Evolutionary conservation across 2,113 vertebrate genomes (phyloP), one percentile per base, ranked within the genome.

Genomic region (Mungos mungo): DNA sequence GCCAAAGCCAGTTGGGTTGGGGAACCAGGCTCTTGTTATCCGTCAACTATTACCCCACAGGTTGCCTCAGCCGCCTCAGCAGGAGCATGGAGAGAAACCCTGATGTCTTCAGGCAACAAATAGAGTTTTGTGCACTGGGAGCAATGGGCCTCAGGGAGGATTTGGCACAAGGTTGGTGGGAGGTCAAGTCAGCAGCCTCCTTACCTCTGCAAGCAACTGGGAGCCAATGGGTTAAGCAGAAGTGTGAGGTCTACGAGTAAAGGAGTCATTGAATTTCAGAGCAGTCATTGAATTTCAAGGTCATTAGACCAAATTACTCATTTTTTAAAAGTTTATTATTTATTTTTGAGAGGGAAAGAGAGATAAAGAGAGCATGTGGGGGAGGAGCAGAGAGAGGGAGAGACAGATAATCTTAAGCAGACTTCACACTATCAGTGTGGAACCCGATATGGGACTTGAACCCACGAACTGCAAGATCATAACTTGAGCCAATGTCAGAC

Each of bases 21-120:
- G 38, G 71, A 95, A 21, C 27, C n/a, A 27, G 57, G 57, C 81
- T 97, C 76, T 88, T 96, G 63, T 97, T 97, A 93, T 95, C 97
- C 29, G 41, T 57, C 91, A 97, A 66, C 72, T 93, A 95, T 95
- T 94, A 96, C 35, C 77, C 50, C 13, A 66, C 65, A 97, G 45
- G 65, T 95, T 16, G 5, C 66, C n/a, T 38, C 45, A 74, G 68
- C 74, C 94, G 95, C 65, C 96, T 97, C 41, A 47, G 35, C 54
- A 80, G 80, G 80, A 97, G 47, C 80, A 66, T 88, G 66, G 57
- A 96, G 35, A 94, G 85, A 84, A 93, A 69, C 38, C 66, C 38
- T 72, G 45, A 94, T 69, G 65, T 54, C 35, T 87, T n/a, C 14
- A 2, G 68, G 45, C 93, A 97, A 93, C 88, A 97, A 97, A 92